Evolutionary conservation across 2,113 vertebrate species (phyloP).

Genomic region (Silurus glanis): DNA sequence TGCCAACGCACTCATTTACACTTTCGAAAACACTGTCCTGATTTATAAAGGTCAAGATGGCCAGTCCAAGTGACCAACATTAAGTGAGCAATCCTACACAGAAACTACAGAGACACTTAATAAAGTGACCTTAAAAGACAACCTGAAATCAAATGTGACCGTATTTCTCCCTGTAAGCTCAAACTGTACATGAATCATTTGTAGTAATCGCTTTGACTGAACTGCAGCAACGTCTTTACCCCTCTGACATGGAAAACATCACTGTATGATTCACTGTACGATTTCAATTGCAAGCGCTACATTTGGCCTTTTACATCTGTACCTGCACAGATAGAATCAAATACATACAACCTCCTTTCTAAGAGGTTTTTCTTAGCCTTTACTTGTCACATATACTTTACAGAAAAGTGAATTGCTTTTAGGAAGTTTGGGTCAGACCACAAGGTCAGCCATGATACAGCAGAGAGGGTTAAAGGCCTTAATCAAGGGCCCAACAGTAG

Average conservation of each 20-base stretch:
- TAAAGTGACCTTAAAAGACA: not conserved
- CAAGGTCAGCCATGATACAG: too few relatives aligned
- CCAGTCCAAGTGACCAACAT: not conserved
- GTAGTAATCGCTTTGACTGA: not conserved
- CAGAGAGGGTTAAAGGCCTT: too few relatives aligned
- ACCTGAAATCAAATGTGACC: not conserved
- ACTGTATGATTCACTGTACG: not conserved
- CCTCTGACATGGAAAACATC: too few relatives aligned
- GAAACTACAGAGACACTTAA: not conserved
- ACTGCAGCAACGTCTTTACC: not conserved
- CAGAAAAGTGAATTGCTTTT: too few relatives aligned
- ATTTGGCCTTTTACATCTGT: not conserved
- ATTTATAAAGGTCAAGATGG: slow-evolving; percentile 1
- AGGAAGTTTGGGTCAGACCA: too few relatives aligned
- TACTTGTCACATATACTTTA: too few relatives aligned
- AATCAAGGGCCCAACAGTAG: too few relatives aligned
- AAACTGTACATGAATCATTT: not conserved
- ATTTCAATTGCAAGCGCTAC: not conserved
- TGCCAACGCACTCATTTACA: not conserved
- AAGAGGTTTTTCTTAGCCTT: not conserved
- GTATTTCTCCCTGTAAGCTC: not conserved
- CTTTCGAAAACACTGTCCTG: not conserved
- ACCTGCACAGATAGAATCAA: not conserved
- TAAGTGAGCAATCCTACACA: not conserved
- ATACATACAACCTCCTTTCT: not conserved